These are phyloP conservation scores for Anthoptus insignis DNA, from an alignment of 2,888 invertebrate species.

Conservation along the genomic window DNA sequence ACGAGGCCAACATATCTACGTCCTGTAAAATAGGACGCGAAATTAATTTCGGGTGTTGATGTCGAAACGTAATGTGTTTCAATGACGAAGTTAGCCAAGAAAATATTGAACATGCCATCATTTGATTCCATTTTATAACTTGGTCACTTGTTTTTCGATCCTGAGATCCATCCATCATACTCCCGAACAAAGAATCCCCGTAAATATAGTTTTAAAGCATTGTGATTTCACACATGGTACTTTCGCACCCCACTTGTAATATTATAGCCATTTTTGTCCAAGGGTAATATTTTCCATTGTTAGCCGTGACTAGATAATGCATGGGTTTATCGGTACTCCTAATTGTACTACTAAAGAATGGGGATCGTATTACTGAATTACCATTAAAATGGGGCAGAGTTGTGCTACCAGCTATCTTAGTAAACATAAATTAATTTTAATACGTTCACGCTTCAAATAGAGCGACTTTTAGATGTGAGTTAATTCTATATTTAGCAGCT, in stretches of 20 bases:
- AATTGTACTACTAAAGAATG: slow-evolving; percentile 78
- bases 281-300: slow-evolving; percentile 80
- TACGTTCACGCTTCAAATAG: slow-evolving; percentile 59
- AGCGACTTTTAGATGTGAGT: slow-evolving; percentile 37
- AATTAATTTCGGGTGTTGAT: too few relatives aligned
- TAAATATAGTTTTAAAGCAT: slow-evolving; percentile 68
- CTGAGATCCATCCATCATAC: slow-evolving; percentile 67
- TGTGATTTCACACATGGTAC: slow-evolving; percentile 82
- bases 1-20: too few relatives aligned
- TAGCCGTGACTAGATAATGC: slow-evolving; percentile 81
- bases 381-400: slow-evolving; percentile 72
- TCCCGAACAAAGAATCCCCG: slow-evolving; percentile 59
- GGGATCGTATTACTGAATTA: slow-evolving; percentile 83
- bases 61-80: too few relatives aligned
- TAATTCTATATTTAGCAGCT: background rate
- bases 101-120: background rate
- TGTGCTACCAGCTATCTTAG: slow-evolving; percentile 61
- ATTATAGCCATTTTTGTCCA: slow-evolving; percentile 81
- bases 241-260: slow-evolving; percentile 79
- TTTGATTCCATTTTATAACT: slow-evolving; percentile 7
- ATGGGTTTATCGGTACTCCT: slow-evolving; percentile 81
- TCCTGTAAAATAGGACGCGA: too few relatives aligned
- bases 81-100: background rate
- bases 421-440: slow-evolving; percentile 77
- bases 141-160: slow-evolving; percentile 9